Conservation (phyloP, 2,113 vertebrate species). For the Gallinago media region DNA sequence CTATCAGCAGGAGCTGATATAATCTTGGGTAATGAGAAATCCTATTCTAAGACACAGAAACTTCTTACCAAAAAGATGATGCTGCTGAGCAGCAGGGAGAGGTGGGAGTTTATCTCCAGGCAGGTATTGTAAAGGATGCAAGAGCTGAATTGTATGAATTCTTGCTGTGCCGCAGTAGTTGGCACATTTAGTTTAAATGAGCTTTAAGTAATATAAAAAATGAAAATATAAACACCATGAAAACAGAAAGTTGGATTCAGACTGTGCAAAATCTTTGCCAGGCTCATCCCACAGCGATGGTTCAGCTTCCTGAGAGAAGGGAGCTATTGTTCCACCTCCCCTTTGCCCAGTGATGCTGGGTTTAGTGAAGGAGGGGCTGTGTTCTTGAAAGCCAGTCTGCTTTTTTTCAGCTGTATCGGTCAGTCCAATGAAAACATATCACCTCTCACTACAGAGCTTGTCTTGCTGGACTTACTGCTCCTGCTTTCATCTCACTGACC, state of each 20-base stretch:
- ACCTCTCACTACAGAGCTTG: neutral
- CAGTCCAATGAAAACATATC: neutral
- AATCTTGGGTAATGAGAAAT: neutral
- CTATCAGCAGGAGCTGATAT: neutral
- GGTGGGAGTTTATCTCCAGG: neutral
- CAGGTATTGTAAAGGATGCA: neutral
- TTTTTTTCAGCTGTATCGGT: neutral
- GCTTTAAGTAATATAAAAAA: neutral
- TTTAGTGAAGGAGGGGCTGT: neutral
- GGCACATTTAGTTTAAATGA: neutral
- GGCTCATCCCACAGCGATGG: neutral
- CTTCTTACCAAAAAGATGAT: neutral
- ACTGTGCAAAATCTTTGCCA: neutral
- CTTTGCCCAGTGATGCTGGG: neutral
- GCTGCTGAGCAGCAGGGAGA: neutral
- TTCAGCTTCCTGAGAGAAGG: slow-evolving; percentile 26
- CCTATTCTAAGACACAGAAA: neutral
- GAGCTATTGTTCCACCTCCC: neutral
- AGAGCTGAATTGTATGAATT: neutral
- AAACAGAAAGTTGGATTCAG: neutral
- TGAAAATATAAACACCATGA: neutral
- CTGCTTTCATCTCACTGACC: neutral
- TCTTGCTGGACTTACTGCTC: neutral
- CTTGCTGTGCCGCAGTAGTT: neutral
- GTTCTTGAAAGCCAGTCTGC: neutral